Base-by-base conservation (phyloP, 2,797 vertebrate species). In the Furcifer pardalis region DNA sequence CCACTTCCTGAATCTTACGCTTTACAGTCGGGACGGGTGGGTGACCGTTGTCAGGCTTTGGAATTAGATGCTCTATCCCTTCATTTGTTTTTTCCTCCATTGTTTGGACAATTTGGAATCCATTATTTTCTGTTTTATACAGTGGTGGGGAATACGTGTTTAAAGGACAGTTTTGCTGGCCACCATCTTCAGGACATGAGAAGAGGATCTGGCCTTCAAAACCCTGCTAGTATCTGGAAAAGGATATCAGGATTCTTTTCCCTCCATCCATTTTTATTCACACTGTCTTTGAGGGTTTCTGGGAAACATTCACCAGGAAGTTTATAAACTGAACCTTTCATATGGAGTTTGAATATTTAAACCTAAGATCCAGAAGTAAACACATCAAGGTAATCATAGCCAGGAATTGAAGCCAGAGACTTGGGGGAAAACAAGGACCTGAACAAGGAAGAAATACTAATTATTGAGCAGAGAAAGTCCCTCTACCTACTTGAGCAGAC, bases 1-100 rank as follows among this genome's bases (percentile, higher is more conserved):
- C 81, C 37, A 25, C 59, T 62, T 79, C 63, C 63, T 35, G 42
- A 69, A 77, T 75, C 63, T 87, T 63, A 73, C 63, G 52, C 59
- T 63, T 71, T 77, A 23, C 27, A 60, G 15, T 15, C 1, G 25
- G 52, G 49, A 62, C 40, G 25, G 49, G 30, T n/a, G 40, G 4
- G 52, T 65, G 72, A 37, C 49, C 37, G 1, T 46, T 69, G 65
- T 84, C 17, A 42, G 42, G 73, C 52, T 86, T 76, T 86, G 79
- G 65, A 46, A 56, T 71, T 69, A 73, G 65, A 86, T 60, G 73
- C 81, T 65, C 76, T 66, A 83, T 66, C 66, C 86, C 82, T 88
- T 68, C 37, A 60, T 85, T 60, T 73, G 9, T 40, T 19, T 19
- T 4, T 19, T 4, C 13, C 52, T 72, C 82, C 66, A 30, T 60